Percentiles rank a stretch among this genome's conserved stretches.
Evolutionary conservation across 2,797 vertebrate genomes (phyloP).

Genomic region (Lerista edwardsae): DNA sequence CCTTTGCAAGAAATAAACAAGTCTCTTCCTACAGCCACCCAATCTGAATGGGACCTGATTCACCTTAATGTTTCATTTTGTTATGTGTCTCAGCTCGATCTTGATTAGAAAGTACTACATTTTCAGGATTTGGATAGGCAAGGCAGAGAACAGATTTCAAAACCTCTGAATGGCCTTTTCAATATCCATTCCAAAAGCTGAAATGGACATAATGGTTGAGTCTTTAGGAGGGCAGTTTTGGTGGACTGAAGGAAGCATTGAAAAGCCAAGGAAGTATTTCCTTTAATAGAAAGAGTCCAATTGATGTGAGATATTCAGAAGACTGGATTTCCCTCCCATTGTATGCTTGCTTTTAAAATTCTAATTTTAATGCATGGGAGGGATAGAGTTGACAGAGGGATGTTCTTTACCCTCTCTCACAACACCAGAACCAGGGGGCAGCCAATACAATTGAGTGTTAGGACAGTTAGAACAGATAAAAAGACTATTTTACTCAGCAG

Average conservation of each 20-base stretch:
- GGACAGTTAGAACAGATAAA: too few species aligned
- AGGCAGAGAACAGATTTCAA: neutral
- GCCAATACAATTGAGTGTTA: too few species aligned
- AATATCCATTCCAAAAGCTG: neutral
- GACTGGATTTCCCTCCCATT: neutral
- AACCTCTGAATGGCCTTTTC: neutral
- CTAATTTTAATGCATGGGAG: too few species aligned
- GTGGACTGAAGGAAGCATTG: neutral
- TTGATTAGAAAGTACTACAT: slow-evolving; percentile 2
- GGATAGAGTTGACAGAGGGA: too few species aligned
- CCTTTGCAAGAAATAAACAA: neutral
- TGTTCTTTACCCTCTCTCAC: too few species aligned
- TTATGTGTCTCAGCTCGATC: neutral
- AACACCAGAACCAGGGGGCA: too few species aligned
- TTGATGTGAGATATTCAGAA: neutral
- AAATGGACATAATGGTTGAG: neutral
- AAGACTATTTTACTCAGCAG: too few species aligned
- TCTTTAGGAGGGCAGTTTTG: neutral
- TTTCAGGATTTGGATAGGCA: accelerated
- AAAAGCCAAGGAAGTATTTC: neutral
- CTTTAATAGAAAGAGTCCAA: neutral
- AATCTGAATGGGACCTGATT: neutral
- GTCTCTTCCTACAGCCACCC: too few species aligned
- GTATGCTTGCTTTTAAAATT: neutral
- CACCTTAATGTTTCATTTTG: neutral